These are phyloP conservation scores for Drosophila oshimai DNA, from an alignment of 1,140 invertebrate species.

Conservation along the genomic window DNA sequence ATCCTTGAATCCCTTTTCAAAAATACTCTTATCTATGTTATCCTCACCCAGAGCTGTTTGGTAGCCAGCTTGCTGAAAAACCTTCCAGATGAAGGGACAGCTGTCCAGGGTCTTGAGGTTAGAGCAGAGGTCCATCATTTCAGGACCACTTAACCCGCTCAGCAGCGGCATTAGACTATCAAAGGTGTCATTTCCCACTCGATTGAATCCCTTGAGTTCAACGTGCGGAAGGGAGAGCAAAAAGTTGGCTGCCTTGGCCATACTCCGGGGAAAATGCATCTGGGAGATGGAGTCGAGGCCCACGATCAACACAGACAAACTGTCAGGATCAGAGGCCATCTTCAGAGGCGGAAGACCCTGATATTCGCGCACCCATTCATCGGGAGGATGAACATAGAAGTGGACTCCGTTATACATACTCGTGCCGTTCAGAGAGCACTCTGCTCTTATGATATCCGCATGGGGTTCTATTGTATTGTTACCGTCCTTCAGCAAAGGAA, in stretches of 20 bases:
- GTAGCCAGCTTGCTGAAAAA: conserved; percentile 87
- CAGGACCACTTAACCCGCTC: conserved; percentile 85
- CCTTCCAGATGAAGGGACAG: conserved; percentile 91
- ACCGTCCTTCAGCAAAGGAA: background rate
- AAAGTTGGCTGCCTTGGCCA: conserved; percentile 33
- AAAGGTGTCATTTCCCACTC: conserved; percentile 81
- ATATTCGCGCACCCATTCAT: background rate
- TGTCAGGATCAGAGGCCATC: background rate
- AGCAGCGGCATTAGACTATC: conserved; percentile 90
- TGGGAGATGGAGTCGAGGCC: conserved; percentile 33
- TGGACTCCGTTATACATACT: conserved; percentile 14
- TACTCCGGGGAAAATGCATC: conserved; percentile 72
- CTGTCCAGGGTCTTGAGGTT: conserved; percentile 82
- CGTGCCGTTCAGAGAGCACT: background rate
- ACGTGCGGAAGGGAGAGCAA: conserved; percentile 27
- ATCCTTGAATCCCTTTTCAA: conserved; percentile 90
- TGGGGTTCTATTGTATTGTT: conserved; percentile 2
- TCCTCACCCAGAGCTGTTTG: conserved; percentile 91
- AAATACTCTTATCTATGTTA: conserved; percentile 87
- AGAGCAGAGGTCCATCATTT: conserved; percentile 83
- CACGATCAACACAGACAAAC: conserved; percentile 31
- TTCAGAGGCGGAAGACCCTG: background rate
- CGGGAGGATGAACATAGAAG: conserved; percentile 1
- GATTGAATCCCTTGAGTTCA: conserved; percentile 30
- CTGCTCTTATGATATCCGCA: conserved; percentile 9